Percentiles rank a stretch among this genome's conserved stretches.
Conservation (phyloP, 2,888 invertebrate genomes). For the Acrobasis suavella region DNA sequence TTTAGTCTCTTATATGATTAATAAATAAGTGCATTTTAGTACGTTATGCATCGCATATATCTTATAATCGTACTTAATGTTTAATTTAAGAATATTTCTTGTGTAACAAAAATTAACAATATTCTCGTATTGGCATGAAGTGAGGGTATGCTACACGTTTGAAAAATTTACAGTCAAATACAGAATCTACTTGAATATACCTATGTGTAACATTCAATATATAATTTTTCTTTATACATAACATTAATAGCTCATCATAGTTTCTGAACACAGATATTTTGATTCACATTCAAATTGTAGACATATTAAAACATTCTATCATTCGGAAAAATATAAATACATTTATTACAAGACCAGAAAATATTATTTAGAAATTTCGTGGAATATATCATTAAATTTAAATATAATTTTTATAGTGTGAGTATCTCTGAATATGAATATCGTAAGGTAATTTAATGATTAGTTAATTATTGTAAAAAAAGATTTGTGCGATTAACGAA, state of each 20-base stretch:
- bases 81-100: slow-evolving; percentile 2
- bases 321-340: slow-evolving; percentile 70
- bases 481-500: slow-evolving; percentile 71
- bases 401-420: slow-evolving; percentile 52
- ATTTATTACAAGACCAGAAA: slow-evolving; percentile 54
- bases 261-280: slow-evolving; percentile 72
- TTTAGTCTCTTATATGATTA: slow-evolving; percentile 4
- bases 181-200: slow-evolving; percentile 13
- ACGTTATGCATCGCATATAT: slow-evolving; percentile 20
- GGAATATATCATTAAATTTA: slow-evolving; percentile 63
- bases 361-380: slow-evolving; percentile 61
- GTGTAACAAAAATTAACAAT: slow-evolving; percentile 1
- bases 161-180: slow-evolving; percentile 29
- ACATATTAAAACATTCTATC: slow-evolving; percentile 66
- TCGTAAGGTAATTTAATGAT: slow-evolving; percentile 40
- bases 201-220: slow-evolving; percentile 30
- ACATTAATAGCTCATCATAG: slow-evolving; percentile 65
- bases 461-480: slow-evolving; percentile 36
- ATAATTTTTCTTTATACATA: slow-evolving; percentile 58
- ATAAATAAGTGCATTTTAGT: slow-evolving; percentile 12
- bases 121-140: slow-evolving; percentile 8
- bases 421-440: slow-evolving; percentile 51
- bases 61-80: background rate
- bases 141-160: slow-evolving; percentile 34
- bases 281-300: slow-evolving; percentile 70